These are phyloP conservation scores for Ochropleura leucogaster DNA, from an alignment of 2,888 invertebrate species.

Conservation along the genomic window DNA sequence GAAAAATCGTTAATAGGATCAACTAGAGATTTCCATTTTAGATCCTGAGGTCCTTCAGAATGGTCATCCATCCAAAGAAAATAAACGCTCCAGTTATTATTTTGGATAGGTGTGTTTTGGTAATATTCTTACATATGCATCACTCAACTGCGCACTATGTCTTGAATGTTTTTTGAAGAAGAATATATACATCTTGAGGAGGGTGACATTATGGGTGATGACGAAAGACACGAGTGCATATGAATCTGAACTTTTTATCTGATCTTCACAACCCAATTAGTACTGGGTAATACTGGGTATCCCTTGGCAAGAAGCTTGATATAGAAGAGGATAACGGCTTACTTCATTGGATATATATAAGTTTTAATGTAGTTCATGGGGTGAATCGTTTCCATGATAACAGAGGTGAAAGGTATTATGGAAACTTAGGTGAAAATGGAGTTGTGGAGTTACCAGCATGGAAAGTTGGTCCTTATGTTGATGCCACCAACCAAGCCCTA, in stretches of 20 bases:
- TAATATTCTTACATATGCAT: slow-evolving; percentile 81
- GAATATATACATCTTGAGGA: slow-evolving; percentile 85
- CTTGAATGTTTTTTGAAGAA: slow-evolving; percentile 86
- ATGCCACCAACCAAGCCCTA: slow-evolving; percentile 88
- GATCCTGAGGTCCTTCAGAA: slow-evolving; percentile 83
- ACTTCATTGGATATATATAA: too few species aligned
- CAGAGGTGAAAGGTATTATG: slow-evolving; percentile 85
- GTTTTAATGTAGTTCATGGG: slow-evolving; percentile 72
- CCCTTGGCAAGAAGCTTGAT: too few species aligned
- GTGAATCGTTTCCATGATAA: slow-evolving; percentile 85
- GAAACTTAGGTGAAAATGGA: slow-evolving; percentile 81
- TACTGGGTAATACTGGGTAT: too few species aligned
- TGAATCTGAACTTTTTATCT: slow-evolving; percentile 73
- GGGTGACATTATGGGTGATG: slow-evolving; percentile 85
- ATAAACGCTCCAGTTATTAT: slow-evolving; percentile 81
- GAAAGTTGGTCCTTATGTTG: slow-evolving; percentile 85
- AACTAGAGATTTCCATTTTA: slow-evolving; percentile 80
- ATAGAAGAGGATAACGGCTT: too few species aligned
- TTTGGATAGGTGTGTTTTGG: slow-evolving; percentile 78
- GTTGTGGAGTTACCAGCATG: slow-evolving; percentile 83
- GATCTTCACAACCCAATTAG: slow-evolving; percentile 67
- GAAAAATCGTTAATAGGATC: slow-evolving; percentile 74
- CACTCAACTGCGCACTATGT: slow-evolving; percentile 81
- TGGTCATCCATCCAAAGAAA: slow-evolving; percentile 86
- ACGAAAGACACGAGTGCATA: slow-evolving; percentile 87